Evolutionary conservation across 2,888 invertebrate species (phyloP), one percentile per base, ranked within the genome.

Genomic region (Cataglyphis livida): DNA sequence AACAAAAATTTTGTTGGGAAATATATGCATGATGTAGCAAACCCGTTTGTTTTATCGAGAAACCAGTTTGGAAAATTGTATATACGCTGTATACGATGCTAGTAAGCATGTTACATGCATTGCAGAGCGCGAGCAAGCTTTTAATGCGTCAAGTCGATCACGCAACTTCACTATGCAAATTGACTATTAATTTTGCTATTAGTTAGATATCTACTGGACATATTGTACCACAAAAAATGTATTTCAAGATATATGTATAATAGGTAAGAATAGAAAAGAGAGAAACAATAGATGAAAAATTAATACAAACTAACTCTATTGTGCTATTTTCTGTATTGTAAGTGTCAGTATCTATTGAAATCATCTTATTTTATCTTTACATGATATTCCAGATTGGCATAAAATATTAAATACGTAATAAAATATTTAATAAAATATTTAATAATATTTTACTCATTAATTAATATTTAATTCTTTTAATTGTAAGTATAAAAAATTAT

Each of bases 11-110:
- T 71, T 25, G 32, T 44, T 32, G 41, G 73, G 41, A 81, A 74
- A 81, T 62, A 41, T 41, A 66, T 81, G 74, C 62, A 32, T 51
- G 81, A 81, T 74, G 74, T 81, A 81, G 81, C 81, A 81, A 74
- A 81, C 81, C 74, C 74, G 73, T 81, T 81, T 62, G 74, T 62
- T 81, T 62, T 73, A 62, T 48, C 81, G 81, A 73, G 73, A 74
- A 81, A 81, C 81, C 81, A 81, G 81, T 81, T 81, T 81, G 62
- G 64, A 73, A 73, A 81, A 81, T 81, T 64, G 73, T 74, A 51
- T 62, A 51, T 54, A 62, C 61, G 51, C 28, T 62, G 5, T 38
- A 51, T 35, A 48, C 61, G 54, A 71, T 35, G 48, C 70, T 35
- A n/a, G 61, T 61, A 44, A 73, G 57, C 65, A 78, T 32, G 68